phyloP scores from a whole-genome alignment of 2,113 vertebrate species.

The Dinomys branickii region DNA sequence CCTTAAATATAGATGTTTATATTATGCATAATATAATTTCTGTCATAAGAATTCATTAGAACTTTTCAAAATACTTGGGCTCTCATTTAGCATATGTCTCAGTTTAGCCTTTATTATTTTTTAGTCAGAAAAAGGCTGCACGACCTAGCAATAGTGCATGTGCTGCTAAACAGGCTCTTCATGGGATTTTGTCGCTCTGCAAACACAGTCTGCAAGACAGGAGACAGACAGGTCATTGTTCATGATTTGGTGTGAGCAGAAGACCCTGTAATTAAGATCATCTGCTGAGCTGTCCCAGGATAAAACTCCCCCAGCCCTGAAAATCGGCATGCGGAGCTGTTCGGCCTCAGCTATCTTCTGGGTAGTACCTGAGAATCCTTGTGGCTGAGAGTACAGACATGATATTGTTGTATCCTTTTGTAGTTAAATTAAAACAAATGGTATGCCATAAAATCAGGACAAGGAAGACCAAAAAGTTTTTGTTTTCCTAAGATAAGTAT shows the following conservation, averaged over 20 bases:
- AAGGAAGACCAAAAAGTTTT: background rate
- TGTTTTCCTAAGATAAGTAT: background rate
- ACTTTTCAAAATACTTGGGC: conserved; percentile 78
- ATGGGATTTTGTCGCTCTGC: conserved; percentile 21
- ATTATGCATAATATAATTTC: conserved; percentile 81
- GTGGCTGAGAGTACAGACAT: background rate
- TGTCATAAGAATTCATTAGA: conserved; percentile 76
- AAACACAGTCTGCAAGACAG: background rate
- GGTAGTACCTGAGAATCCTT: background rate
- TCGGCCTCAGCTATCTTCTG: background rate
- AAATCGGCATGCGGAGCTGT: background rate
- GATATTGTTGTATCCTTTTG: background rate
- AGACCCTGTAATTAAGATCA: background rate
- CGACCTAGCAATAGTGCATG: conserved; percentile 20
- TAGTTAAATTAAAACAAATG: conserved; percentile 35
- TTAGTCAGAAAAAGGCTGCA: background rate
- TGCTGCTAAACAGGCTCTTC: background rate
- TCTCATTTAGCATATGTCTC: conserved; percentile 71
- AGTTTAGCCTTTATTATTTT: conserved; percentile 69
- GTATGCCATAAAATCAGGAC: background rate
- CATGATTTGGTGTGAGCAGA: background rate
- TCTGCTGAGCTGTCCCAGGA: background rate
- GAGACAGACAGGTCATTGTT: background rate
- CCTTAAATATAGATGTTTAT: conserved; percentile 85
- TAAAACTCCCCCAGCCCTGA: background rate